phyloP scores from a whole-genome alignment of 2,888 invertebrate species.

The Ethmia dodecea region DNA sequence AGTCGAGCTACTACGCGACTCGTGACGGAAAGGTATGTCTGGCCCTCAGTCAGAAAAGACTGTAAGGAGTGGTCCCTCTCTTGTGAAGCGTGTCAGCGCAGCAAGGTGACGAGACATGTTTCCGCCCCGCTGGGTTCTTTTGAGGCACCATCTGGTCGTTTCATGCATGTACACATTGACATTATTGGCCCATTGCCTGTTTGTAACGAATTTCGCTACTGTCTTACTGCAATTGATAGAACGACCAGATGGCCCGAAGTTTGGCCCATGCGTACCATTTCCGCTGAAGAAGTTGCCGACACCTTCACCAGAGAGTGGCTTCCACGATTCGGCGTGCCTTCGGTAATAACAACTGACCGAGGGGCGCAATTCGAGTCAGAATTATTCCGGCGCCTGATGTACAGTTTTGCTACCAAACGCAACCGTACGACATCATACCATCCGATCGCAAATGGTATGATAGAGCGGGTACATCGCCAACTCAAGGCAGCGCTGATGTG shows the following conservation, averaged over 20 bases:
- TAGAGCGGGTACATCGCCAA: too few relatives aligned
- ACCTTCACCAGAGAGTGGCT: slow-evolving; percentile 20
- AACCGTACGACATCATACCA: slow-evolving; percentile 13
- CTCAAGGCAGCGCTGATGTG: slow-evolving; percentile 22
- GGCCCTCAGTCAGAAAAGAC: too few relatives aligned
- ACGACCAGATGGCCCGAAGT: slow-evolving; percentile 23
- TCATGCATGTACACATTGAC: too few relatives aligned
- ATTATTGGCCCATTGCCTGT: too few relatives aligned
- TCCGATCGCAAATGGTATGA: slow-evolving; percentile 16
- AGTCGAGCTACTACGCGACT: too few relatives aligned
- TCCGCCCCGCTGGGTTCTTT: slow-evolving; percentile 14
- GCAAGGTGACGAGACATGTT: slow-evolving; percentile 17
- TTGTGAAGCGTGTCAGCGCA: too few relatives aligned
- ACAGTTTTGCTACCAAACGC: slow-evolving; percentile 3
- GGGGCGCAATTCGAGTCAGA: too few relatives aligned
- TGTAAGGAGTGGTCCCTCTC: too few relatives aligned
- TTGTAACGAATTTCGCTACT: too few relatives aligned
- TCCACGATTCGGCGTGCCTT: slow-evolving; percentile 19
- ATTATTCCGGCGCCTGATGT: slow-evolving; percentile 6
- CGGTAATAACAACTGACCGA: slow-evolving; percentile 18
- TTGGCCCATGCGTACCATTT: slow-evolving; percentile 17
- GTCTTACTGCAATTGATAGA: slow-evolving; percentile 28
- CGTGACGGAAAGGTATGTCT: too few relatives aligned
- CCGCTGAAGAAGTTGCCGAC: too few relatives aligned
- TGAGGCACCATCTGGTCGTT: slow-evolving; percentile 11